Conservation (phyloP, 2,888 invertebrate genomes). For the Brachyopa scutellaris region DNA sequence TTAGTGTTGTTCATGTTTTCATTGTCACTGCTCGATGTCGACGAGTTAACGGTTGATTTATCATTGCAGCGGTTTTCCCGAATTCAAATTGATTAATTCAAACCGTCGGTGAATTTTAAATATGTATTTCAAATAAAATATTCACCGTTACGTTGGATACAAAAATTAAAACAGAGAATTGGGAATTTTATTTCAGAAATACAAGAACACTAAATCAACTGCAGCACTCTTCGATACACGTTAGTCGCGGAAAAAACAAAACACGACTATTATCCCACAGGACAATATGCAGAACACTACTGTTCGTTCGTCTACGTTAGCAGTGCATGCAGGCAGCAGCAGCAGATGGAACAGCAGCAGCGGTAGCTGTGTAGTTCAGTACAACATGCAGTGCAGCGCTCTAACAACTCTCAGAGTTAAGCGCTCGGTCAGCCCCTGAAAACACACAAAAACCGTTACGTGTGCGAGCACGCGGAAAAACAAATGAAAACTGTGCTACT, state of each 20-base stretch:
- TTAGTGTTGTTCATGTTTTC: constrained; percentile 51
- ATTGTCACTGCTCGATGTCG: constrained; percentile 33
- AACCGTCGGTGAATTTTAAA: constrained; percentile 29
- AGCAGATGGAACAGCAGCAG: constrained; percentile 40
- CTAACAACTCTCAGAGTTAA: constrained; percentile 62
- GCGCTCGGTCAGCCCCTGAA: constrained; percentile 63
- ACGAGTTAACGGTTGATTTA: constrained; percentile 9
- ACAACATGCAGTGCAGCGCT: constrained; percentile 66
- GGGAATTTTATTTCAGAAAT: too few species aligned
- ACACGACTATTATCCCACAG: constrained; percentile 68
- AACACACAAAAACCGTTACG: constrained; percentile 75
- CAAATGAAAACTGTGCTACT: constrained; percentile 82
- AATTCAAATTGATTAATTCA: constrained; percentile 15
- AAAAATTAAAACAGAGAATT: background rate
- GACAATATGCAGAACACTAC: constrained; percentile 65
- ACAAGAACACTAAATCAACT: background rate
- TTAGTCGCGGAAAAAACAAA: constrained; percentile 58
- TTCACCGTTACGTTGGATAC: constrained; percentile 26
- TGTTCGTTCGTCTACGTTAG: constrained; percentile 57
- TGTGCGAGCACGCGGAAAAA: constrained; percentile 83
- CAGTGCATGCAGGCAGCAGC: constrained; percentile 57
- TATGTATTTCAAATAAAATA: background rate
- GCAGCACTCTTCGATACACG: constrained; percentile 36
- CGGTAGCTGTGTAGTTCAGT: constrained; percentile 38
- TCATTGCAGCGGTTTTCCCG: constrained; percentile 26